These are phyloP conservation scores for Brachynemurus nebulosus DNA, from an alignment of 2,888 invertebrate genomes.

Conservation along the genomic window DNA sequence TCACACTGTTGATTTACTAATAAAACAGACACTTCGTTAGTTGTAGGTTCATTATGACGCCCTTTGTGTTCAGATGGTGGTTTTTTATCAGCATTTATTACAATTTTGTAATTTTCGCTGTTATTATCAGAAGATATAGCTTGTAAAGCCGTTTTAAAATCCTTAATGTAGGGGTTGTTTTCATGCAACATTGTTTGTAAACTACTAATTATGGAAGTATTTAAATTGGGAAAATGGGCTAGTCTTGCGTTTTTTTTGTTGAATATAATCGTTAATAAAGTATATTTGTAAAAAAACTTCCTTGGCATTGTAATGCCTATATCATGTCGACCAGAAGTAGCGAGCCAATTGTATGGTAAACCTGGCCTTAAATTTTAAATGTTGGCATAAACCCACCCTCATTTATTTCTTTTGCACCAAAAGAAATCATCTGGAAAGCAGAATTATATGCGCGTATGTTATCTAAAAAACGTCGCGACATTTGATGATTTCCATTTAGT, in stretches of 20 bases:
- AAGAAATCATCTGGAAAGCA: no score
- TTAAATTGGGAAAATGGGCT: no score
- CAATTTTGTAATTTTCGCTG: slow-evolving; percentile 1
- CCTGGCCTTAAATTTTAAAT: no score
- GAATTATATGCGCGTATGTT: no score
- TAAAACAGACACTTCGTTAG: slow-evolving; percentile 20
- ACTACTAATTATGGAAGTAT: not conserved
- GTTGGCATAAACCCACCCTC: no score
- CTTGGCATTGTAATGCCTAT: no score
- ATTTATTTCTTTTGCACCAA: no score
- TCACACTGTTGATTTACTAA: slow-evolving; percentile 16
- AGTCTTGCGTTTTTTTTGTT: no score
- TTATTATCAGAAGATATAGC: not conserved
- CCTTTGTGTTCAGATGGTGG: slow-evolving; percentile 11
- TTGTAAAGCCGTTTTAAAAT: not conserved
- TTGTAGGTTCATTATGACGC: slow-evolving; percentile 18
- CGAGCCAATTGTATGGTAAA: no score
- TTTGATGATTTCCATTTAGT: slow-evolving; percentile 10
- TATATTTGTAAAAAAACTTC: no score
- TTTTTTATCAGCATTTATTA: slow-evolving; percentile 10
- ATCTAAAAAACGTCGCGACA: slow-evolving; percentile 10
- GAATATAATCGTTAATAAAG: no score
- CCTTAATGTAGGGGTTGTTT: not conserved
- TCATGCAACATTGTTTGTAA: not conserved
- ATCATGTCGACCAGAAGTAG: no score